Base-by-base conservation (phyloP, 2,113 vertebrate species). In the Oxygymnocypris stewartii region DNA sequence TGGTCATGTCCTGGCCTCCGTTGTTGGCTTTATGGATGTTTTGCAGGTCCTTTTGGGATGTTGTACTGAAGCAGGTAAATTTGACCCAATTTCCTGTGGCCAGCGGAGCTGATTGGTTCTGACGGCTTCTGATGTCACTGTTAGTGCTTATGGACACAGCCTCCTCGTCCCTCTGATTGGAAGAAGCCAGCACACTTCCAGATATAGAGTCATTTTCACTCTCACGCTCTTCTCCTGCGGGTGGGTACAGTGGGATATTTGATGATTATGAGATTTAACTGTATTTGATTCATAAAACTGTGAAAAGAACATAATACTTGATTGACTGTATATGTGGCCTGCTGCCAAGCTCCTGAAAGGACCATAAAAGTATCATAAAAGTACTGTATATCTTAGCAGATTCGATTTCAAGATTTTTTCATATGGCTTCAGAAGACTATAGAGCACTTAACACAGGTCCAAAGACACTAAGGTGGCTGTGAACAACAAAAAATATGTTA, bases 121-220 rank as follows among this genome's bases (percentile, higher is more conserved):
- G 88, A 90, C 86, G 28, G 47, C 65, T 35, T 65, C 78, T 84
- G 28, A 83, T 37, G 14, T 82, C 74, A 40, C 84, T 84, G 11
- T 95, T 94, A 91, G 94, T 93, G 79, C 54, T 78, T 87, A 92
- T 89, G 74, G 90, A 89, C 79, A 40, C 47, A 6, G 16, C 49
- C 40, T 95, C 95, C 0, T 96, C 95, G 5, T 96, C 95, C 90
- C 94, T 95, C 90, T 93, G 54, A 5, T 95, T 96, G 31, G 96
- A 95, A 31, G 86, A 86, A 75, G 94, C 93, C 0, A 95, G 91
- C 0, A 93, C 94, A 0, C 96, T 96, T 89, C 96, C 90, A 0
- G 96, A 97, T 14, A 95, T 96, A 86, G 96, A 97, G 78, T 96
- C 96, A 0, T 96, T 96, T 49, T 96, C 96, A 85, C 95, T 96